Conservation (phyloP, 2,113 vertebrate genomes). For the Chiloscyllium plagiosum region DNA sequence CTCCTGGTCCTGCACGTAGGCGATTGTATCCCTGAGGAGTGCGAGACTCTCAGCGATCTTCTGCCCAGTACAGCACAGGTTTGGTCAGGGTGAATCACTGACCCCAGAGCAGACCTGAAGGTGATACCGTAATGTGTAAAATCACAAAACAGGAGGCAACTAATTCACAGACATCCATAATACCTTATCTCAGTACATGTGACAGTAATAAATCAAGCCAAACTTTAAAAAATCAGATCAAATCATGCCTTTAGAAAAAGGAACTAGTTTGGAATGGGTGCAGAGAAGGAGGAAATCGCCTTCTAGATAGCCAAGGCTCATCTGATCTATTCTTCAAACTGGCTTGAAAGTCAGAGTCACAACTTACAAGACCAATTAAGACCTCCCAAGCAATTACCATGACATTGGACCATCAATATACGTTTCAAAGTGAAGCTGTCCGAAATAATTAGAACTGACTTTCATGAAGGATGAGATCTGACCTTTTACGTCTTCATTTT, state of each 20-base stretch:
- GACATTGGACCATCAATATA: not conserved
- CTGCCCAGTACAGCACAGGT: no score
- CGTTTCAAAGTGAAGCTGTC: not conserved
- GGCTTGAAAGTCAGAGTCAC: not conserved
- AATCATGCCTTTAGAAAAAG: no score
- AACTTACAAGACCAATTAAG: not conserved
- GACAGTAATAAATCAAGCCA: no score
- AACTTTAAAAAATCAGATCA: no score
- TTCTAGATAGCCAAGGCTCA: not conserved
- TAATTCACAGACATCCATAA: not conserved
- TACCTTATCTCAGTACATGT: not conserved
- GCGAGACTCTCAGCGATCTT: no score
- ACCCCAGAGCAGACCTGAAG: no score
- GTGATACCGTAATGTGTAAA: not conserved
- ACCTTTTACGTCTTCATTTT: not conserved
- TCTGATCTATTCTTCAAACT: not conserved
- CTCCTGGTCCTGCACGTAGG: no score
- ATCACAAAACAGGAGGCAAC: not conserved
- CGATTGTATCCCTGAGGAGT: no score
- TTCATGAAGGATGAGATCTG: not conserved
- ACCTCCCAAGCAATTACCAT: not conserved
- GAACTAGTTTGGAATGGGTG: not conserved
- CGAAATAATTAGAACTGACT: not conserved
- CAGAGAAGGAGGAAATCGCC: no score
- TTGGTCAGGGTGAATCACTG: no score